Percentiles rank a stretch among this genome's conserved stretches.
Evolutionary conservation across 1,140 invertebrate species (phyloP).

Genomic region (Phymorhynchus buccinoides): DNA sequence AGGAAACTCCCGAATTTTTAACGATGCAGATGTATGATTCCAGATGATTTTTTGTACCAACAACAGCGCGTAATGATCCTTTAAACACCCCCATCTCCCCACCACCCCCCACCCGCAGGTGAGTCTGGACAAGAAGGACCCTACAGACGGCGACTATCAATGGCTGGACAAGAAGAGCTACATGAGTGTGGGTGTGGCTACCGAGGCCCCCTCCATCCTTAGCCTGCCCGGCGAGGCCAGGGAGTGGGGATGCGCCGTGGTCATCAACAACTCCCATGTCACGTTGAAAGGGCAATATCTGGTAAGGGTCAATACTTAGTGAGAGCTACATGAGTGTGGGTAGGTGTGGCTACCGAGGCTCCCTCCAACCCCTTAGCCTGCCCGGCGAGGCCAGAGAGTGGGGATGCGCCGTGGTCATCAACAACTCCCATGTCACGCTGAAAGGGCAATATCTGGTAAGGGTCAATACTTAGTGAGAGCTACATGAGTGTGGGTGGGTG

Average conservation of each 20-base stretch:
- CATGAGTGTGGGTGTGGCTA: background rate
- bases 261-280: constrained; percentile 11
- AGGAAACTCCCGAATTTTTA: no score
- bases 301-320: background rate
- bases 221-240: constrained; percentile 1
- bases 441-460: constrained; percentile 4
- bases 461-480: background rate
- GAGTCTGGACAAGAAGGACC: background rate
- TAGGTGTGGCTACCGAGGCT: background rate
- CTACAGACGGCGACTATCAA: background rate
- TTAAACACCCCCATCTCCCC: no score
- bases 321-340: background rate
- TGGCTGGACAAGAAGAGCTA: constrained; percentile 1
- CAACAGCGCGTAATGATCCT: no score
- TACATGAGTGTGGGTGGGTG: background rate
- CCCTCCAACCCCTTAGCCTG: background rate
- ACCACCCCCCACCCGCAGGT: background rate
- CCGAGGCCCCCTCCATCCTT: background rate
- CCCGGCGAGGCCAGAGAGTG: constrained; percentile 1
- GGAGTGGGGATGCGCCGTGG: constrained; percentile 3
- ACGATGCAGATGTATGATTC: no score
- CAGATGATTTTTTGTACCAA: no score
- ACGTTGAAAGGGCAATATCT: background rate
- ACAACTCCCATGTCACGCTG: background rate
- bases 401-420: constrained; percentile 9